Conservation (phyloP, 2,888 invertebrate species). For the Sepioteuthis lessoniana region DNA sequence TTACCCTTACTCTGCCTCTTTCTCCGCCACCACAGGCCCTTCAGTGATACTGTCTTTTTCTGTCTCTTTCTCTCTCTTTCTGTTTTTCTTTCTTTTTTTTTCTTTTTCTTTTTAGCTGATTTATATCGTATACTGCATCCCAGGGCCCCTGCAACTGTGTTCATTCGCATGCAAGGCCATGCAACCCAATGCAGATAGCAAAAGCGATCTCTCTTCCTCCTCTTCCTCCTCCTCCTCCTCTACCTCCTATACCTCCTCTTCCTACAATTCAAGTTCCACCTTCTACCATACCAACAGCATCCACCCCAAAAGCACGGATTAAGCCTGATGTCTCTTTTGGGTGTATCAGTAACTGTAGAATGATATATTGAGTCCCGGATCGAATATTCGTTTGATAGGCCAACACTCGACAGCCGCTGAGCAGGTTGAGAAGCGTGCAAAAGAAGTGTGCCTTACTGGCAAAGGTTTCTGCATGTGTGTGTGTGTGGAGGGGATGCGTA, state of each 20-base stretch:
- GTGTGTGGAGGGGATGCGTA: background rate
- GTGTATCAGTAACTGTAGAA: background rate
- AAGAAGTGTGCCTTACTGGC: background rate
- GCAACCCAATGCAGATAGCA: background rate
- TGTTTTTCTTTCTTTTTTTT: no score
- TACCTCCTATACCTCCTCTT: no score
- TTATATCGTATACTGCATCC: background rate
- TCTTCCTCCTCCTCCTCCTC: no score
- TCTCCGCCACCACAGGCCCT: no score
- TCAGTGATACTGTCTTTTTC: no score
- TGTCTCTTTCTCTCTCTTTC: background rate
- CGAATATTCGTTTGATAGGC: background rate
- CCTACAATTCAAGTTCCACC: no score
- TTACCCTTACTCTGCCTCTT: no score
- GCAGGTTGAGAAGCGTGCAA: background rate
- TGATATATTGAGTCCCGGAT: background rate
- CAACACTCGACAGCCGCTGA: background rate
- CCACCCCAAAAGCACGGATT: background rate
- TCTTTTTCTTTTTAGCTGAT: background rate
- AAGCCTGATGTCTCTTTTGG: background rate
- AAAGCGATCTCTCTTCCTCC: background rate
- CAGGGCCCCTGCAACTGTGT: background rate
- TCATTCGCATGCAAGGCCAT: constrained; percentile 33
- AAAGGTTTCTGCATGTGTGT: background rate
- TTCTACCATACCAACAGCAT: background rate